Percentiles rank a stretch among this genome's conserved stretches.
Evolutionary conservation across 2,113 vertebrate species (phyloP).

Genomic region (Pangasianodon gigas): DNA sequence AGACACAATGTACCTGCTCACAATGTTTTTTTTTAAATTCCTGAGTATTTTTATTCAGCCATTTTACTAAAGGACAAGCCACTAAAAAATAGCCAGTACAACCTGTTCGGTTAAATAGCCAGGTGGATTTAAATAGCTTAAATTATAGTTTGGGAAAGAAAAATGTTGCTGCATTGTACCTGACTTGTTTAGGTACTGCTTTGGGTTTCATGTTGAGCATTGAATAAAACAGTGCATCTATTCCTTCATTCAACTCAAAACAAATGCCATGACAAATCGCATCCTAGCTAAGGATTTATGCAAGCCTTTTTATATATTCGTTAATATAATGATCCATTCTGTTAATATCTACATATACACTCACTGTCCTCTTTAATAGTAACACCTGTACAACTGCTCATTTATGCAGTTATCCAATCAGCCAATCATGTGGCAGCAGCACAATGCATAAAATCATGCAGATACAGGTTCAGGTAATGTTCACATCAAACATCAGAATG

Average conservation of each 20-base stretch:
- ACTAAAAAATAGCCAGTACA: background rate
- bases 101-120: background rate
- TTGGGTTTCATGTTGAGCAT: background rate
- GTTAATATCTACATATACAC: background rate
- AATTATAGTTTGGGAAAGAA: background rate
- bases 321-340: background rate
- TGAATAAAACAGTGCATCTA: background rate
- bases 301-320: background rate
- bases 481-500: no score
- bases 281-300: background rate
- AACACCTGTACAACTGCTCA: no score
- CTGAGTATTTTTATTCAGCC: background rate
- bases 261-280: background rate
- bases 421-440: no score
- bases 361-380: no score
- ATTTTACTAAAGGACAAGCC: background rate
- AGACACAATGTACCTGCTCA: background rate
- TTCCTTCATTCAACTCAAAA: background rate
- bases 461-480: no score
- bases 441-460: no score
- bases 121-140: background rate
- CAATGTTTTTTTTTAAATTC: background rate
- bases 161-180: background rate
- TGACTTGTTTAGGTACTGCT: background rate
- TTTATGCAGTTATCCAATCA: no score